Conservation (phyloP, 1,140 invertebrate genomes). For the Drosophila aff. region DNA sequence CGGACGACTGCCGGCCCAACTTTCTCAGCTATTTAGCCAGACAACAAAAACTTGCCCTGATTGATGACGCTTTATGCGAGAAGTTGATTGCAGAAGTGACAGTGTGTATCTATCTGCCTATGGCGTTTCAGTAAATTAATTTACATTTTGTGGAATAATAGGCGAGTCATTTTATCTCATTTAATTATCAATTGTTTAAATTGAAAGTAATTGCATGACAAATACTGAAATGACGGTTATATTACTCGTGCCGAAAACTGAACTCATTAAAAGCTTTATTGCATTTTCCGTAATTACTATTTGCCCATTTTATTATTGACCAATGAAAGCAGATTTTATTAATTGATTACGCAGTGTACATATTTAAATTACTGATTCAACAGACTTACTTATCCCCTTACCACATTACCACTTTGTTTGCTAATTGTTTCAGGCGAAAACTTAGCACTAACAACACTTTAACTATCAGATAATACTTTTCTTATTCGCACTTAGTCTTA, state of each 20-base stretch:
- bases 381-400: not conserved
- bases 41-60: constrained; percentile 22
- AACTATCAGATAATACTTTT: constrained; percentile 20
- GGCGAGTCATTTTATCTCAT: constrained; percentile 2
- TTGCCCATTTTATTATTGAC: not conserved
- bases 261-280: not conserved
- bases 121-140: constrained; percentile 25
- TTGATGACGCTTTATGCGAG: constrained; percentile 26
- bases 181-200: constrained; percentile 2
- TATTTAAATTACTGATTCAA: not conserved
- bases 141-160: constrained; percentile 16
- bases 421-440: not conserved
- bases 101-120: constrained; percentile 12
- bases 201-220: not conserved
- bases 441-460: not conserved
- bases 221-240: constrained; percentile 5
- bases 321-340: not conserved
- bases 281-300: not conserved
- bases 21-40: constrained; percentile 25
- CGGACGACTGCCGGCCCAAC: constrained; percentile 7
- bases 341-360: not conserved
- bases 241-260: not conserved
- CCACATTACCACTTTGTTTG: not conserved
- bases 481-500: constrained; percentile 7
- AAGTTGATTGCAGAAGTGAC: constrained; percentile 14